These are phyloP conservation scores for Himalopsyche phryganea DNA, from an alignment of 1,140 invertebrate species.

Conservation along the genomic window DNA sequence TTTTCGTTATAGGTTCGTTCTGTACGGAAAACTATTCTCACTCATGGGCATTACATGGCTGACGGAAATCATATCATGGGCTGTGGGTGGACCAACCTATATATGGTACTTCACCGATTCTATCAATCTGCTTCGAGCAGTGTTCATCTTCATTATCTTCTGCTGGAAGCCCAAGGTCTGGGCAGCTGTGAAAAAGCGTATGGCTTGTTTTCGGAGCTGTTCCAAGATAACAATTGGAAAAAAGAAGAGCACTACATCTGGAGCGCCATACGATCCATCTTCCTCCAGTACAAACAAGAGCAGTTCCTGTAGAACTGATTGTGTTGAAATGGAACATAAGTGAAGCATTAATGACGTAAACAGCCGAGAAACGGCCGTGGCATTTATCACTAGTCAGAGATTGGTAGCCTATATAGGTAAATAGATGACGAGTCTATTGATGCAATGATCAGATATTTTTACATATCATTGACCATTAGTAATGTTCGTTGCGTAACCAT, in stretches of 20 bases:
- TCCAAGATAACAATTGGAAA: no score
- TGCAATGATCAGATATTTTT: no score
- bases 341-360: no score
- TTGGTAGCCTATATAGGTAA: no score
- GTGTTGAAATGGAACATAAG: not conserved
- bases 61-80: conserved; percentile 31
- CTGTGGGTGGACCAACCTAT: conserved; percentile 16
- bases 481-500: no score
- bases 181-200: conserved; percentile 12
- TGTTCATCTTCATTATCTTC: conserved; percentile 32
- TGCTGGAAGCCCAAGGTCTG: conserved; percentile 31
- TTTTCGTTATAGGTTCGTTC: conserved; percentile 22
- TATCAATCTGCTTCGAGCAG: conserved; percentile 27
- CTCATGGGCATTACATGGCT: conserved; percentile 31
- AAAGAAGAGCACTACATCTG: no score
- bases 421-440: no score
- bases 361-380: no score
- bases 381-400: no score
- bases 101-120: conserved; percentile 29
- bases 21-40: conserved; percentile 29
- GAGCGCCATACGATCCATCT: no score
- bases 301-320: not conserved
- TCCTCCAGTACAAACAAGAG: not conserved
- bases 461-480: no score
- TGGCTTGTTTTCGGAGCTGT: not conserved